Evolutionary conservation across 1,140 invertebrate species (phyloP), one percentile per base, ranked within the genome.

Genomic region (Drosophila yakuba): DNA sequence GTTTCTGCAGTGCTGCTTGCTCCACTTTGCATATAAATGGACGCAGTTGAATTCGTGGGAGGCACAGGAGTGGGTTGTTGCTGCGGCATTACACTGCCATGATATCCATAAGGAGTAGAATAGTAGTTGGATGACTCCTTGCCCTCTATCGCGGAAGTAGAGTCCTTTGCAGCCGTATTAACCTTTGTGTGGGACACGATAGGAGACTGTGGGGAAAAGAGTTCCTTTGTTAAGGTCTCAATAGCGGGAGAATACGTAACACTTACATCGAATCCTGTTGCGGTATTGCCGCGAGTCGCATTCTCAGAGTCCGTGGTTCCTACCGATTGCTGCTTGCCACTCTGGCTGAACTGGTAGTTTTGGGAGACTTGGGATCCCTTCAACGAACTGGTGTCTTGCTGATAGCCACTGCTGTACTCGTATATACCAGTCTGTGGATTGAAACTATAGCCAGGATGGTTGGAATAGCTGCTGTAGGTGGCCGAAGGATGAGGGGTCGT

Each of bases 401-500:
- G 91, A 76, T 92, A 92, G 17, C 91, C 91, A 25, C 91, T 92
- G 57, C 84, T 82, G 61, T 92, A 92, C 7, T 92, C 83, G 55
- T 81, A 92, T 50, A 25, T 48, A n/a, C 91, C 91, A 0, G 86
- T 92, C 54, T 83, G 81, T 2, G 91, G 80, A 78, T 92, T 92
- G 20, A 56, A 92, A 39, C 90, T 86, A 52, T 92, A 92, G 38
- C 91, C 91, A 3, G 92, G 91, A 89, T 91, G 91, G 56, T 89
- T 90, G 28, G 83, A 89, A 17, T 86, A 90, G 66, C 78, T 86
- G 32, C 55, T 67, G 54, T 74, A 71, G 5, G 64, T 90, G n/a
- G 74, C 39, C 3, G 54, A 67, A 1, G 17, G 10, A 41, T 58
- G 12, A 1, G 44, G 5, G 6, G 48, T 48, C 3, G 54, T 4